These are phyloP conservation scores for Mythimna impura DNA, from an alignment of 2,888 invertebrate genomes.

Conservation along the genomic window DNA sequence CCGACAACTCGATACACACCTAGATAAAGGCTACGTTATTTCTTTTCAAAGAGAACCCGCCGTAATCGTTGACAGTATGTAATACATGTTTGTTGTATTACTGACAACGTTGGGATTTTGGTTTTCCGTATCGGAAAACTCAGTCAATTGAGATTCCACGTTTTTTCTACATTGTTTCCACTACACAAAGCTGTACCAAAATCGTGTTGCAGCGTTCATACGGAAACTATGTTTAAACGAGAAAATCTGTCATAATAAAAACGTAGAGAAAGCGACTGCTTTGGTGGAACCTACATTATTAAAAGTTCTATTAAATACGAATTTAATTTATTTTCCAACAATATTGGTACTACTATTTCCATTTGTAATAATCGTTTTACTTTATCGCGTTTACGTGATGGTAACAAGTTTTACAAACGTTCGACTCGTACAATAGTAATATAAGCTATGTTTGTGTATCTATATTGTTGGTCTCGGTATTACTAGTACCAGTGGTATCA, in stretches of 20 bases:
- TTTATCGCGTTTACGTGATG: conserved; percentile 58
- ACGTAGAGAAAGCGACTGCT: conserved; percentile 4
- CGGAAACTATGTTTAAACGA: conserved; percentile 13
- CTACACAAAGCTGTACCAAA: conserved; percentile 32
- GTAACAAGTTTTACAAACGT: conserved; percentile 33
- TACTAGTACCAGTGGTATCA: conserved; percentile 24
- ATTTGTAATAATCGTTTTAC: conserved; percentile 44
- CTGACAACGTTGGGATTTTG: conserved; percentile 27
- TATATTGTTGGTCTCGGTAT: not conserved
- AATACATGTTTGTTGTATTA: conserved; percentile 32
- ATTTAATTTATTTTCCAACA: conserved; percentile 42
- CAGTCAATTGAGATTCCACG: conserved; percentile 30
- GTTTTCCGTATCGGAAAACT: conserved; percentile 27
- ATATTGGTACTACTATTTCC: conserved; percentile 43
- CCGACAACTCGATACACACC: conserved; percentile 11
- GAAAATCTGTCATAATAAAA: conserved; percentile 25
- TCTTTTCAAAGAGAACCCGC: conserved; percentile 23
- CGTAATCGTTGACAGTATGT: conserved; percentile 15
- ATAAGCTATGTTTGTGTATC: conserved; percentile 9
- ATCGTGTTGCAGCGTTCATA: conserved; percentile 30
- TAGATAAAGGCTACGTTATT: conserved; percentile 31
- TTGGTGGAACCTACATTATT: conserved; percentile 16
- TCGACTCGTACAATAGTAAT: conserved; percentile 16
- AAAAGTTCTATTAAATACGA: conserved; percentile 34
- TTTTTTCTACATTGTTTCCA: conserved; percentile 29